Evolutionary conservation across 2,113 vertebrate species (phyloP).

Genomic region (Pithys albifrons): DNA sequence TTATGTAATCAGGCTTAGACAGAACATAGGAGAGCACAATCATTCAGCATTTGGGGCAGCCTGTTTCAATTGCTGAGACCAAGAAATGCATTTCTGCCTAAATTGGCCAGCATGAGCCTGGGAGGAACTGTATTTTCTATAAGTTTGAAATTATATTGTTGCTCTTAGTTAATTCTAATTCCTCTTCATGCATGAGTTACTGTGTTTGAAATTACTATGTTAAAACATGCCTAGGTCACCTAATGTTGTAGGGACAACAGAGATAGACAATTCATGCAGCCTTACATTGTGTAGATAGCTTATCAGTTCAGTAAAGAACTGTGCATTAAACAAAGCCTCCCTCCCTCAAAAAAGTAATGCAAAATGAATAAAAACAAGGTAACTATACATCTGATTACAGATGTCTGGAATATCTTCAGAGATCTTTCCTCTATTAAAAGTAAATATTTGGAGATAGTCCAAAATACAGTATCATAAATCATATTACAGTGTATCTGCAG

Average conservation of each 20-base stretch:
- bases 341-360: neutral
- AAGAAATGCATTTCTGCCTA: neutral
- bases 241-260: neutral
- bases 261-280: neutral
- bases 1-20: neutral
- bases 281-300: neutral
- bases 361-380: neutral
- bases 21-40: neutral
- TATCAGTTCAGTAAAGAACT: neutral
- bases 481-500: neutral
- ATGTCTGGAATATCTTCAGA: conserved; percentile 6
- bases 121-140: neutral
- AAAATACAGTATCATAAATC: neutral
- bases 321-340: neutral
- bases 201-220: neutral
- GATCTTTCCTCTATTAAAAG: neutral
- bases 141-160: neutral
- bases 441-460: neutral
- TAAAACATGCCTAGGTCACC: neutral
- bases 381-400: neutral
- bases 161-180: neutral
- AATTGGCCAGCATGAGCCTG: neutral
- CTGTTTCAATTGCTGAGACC: neutral
- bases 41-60: neutral
- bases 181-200: neutral